Evolutionary conservation across 2,113 vertebrate species (phyloP), one percentile per base, ranked within the genome.

Genomic region (Myocastor coypus): DNA sequence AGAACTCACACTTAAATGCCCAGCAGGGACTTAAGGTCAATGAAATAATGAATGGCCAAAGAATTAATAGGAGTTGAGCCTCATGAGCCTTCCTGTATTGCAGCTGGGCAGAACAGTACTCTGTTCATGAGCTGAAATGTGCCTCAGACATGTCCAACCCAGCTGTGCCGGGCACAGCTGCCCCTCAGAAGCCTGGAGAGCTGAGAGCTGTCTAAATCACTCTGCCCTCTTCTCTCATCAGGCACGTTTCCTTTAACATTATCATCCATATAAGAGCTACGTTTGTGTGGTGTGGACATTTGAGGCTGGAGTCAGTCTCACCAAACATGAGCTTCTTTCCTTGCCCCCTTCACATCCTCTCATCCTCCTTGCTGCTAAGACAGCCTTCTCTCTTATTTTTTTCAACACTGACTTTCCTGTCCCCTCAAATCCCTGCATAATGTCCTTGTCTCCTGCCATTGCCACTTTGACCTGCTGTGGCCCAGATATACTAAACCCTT

Each of bases 31-130:
- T 98, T 98, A 98, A 98, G 97, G 95, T 92, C 98, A 98, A 97
- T 97, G 96, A 95, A 78, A 95, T 94, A 93, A 98, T 98, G 98
- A 98, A 98, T 97, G 84, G 97, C 96, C 96, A 37, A 81, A 90
- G 97, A 98, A 98, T 98, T 96, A 98, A 98, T 34, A 96, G 97
- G 80, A 97, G n/a, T 94, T 68, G 91, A 92, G 94, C 66, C 32
- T 89, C 90, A 40, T 22, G 92, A 96, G 97, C 40, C 97, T 98
- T 98, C 98, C 98, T 98, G 98, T 97, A 96, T 88, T 0, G 89
- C 98, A 98, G 98, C 98, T 98, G 98, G 98, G 82, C 87, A 98
- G 95, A 99, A 98, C 98, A 99, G 98, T 97, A 61, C 98, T 94
- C 97, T 97, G 97, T 98, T 99, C 98, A 98, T 98, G 52, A 97